Evolutionary conservation across 2,113 vertebrate species (phyloP), one percentile per base, ranked within the genome.

Genomic region (Delphinapterus leucas): DNA sequence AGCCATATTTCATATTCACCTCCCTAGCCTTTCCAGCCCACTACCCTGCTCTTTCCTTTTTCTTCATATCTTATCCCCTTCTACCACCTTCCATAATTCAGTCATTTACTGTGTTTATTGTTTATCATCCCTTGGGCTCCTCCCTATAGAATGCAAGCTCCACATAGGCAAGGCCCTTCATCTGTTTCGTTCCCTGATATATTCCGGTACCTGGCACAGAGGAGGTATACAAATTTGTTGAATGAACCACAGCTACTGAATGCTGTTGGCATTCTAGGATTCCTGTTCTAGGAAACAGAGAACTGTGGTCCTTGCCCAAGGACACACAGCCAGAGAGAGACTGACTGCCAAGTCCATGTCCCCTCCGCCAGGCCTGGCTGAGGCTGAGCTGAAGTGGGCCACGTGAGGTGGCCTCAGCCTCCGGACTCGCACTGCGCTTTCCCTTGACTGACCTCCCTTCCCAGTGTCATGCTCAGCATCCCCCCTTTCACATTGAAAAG

Each of bases 291-390:
- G 41, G 68, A 68, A 77, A 38, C 77, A 49, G 26, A 33, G 28
- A 74, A 21, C 17, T 15, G n/a, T 47, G 65, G 41, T 31, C 20
- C 53, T 80, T 74, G 74, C 67, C 67, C 58, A 33, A 20, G 58
- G 82, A 36, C 21, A 65, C 58, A 44, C 4, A 47, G 33, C 36
- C 8, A n/a, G 25, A 13, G 25, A 33, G 31, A 17, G 31, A 36
- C 26, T 21, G 61, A n/a, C 14, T 65, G 61, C n/a, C 60, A 3
- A 6, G 33, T n/a, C 61, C 0, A 0, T 3, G 21, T n/a, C 23
- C 36, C 26, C 28, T 11, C 20, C 36, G 25, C 65, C 6, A 33
- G 74, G 77, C 21, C 36, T 70, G 49, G 49, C 44, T 55, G 49
- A 25, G 28, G 36, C 63, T 3, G 6, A 91, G n/a, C 36, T 26